A percentile compares a stretch with the other conserved stretches of the same genome.
phyloP scores from a whole-genome alignment of 2,113 vertebrate species.

The Oncorhynchus masou region DNA sequence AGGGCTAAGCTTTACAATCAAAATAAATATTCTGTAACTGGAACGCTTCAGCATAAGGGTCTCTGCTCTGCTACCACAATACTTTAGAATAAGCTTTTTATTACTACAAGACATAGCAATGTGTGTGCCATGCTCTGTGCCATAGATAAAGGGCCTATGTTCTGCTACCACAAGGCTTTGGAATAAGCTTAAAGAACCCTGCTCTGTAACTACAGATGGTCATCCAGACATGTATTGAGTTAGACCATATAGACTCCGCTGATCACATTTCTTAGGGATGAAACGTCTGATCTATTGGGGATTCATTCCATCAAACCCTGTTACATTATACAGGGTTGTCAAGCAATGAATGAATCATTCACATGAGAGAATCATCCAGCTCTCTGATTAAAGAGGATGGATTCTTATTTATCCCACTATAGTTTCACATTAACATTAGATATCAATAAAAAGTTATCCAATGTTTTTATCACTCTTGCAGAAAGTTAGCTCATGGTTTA shows the following conservation, averaged over 20 bases:
- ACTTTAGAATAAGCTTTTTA: too few relatives aligned
- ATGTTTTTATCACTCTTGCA: conserved; percentile 42
- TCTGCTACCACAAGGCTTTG: conserved; percentile 56
- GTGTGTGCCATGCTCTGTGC: too few relatives aligned
- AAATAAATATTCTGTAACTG: too few relatives aligned
- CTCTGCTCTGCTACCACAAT: not conserved
- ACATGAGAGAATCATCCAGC: conserved; percentile 20
- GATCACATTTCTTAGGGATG: conserved; percentile 25
- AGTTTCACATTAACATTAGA: conserved; percentile 47
- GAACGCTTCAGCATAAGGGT: conserved; percentile 54
- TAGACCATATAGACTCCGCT: conserved; percentile 13
- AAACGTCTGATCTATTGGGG: conserved; percentile 23
- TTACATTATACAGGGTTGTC: conserved; percentile 10
- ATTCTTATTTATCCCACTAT: conserved; percentile 1
- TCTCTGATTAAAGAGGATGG: not conserved
- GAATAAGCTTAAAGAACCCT: conserved; percentile 30
- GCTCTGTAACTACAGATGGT: not conserved
- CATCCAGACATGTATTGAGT: conserved; percentile 18
- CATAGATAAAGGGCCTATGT: conserved; percentile 50
- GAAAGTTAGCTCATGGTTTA: conserved; percentile 12
- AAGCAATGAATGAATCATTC: not conserved
- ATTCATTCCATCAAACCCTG: conserved; percentile 40
- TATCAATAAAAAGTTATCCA: conserved; percentile 26
- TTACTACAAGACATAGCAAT: too few relatives aligned
- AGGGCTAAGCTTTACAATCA: too few relatives aligned